Evolutionary conservation across 2,797 vertebrate genomes (phyloP).

Genomic region (Morus bassanus): DNA sequence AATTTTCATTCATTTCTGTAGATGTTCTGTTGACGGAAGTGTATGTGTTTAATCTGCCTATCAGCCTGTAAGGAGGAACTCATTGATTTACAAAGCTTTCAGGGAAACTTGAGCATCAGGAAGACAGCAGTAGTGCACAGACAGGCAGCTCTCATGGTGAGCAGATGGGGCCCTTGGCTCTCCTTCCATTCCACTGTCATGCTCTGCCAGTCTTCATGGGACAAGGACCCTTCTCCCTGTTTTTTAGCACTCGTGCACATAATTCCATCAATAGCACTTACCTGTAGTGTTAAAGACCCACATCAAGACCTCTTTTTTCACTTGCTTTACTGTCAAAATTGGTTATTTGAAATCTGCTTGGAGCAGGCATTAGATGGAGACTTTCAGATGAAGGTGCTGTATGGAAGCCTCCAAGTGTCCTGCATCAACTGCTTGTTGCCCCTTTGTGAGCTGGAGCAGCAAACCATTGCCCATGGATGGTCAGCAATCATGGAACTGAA

Average conservation of each 20-base stretch:
- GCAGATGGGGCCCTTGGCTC: not conserved
- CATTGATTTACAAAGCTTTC: not conserved
- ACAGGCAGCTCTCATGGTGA: not conserved
- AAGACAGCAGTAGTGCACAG: not conserved
- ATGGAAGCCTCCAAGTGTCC: not conserved
- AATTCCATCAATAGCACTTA: not conserved
- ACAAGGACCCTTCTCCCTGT: not conserved
- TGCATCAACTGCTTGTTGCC: no score
- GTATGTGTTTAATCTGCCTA: accelerated
- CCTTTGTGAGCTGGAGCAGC: not conserved
- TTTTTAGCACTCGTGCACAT: not conserved
- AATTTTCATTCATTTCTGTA: not conserved
- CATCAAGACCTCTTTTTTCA: not conserved
- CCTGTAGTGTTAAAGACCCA: not conserved
- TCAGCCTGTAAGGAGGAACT: not conserved
- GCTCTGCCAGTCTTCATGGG: not conserved
- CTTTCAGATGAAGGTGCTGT: not conserved
- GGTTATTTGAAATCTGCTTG: not conserved
- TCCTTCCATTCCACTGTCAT: not conserved
- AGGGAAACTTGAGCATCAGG: not conserved
- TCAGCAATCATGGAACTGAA: not conserved
- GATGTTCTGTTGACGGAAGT: not conserved
- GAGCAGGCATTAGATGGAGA: no score
- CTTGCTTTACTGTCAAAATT: not conserved
- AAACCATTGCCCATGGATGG: accelerated